Evolutionary conservation across 2,888 invertebrate genomes (phyloP), one percentile per base, ranked within the genome.

Genomic region (Trissoscelio sp.): DNA sequence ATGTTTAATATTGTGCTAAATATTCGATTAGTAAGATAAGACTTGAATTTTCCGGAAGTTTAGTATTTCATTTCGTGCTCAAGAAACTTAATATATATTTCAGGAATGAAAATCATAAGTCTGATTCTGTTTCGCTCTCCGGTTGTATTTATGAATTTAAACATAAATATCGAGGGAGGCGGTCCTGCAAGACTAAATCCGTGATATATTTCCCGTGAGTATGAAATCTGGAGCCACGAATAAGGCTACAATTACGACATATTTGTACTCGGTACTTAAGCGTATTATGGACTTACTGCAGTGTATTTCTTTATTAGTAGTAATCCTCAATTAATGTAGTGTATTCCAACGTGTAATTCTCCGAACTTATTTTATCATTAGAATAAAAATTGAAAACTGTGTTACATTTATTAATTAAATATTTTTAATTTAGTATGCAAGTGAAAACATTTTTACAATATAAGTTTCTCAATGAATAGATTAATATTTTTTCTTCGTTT

Each of bases 131-230:
- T 31, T 39, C 51, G 4, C 12, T 34, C 14, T 16, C n/a, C n/a
- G 6, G 48, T 16, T 48, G 37, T 31, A 31, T 72, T 72, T 72
- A 72, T 72, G 60, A 58, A 53, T 46, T 58, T 39, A 67, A 60
- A 55, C 67, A 53, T 75, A 74, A 64, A 74, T 74, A 64, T 74
- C 46, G 67, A 75, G 44, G 22, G 14, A 60, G 31, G 31, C 60
- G 53, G 58, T 53, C 44, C 67, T 44, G 42, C 58, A 42, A 22
- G 42, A 14, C 58, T 74, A 74, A 74, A 48, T 51, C 57, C 64
- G 37, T 74, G 57, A 75, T 67, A 75, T 67, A 75, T 67, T 60
- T 57, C 66, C 46, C 39, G 28, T 9, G 42, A 44, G 22, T 67
- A 46, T 39, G 46, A 66, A 75, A 53, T 67, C 44, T 31, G 20